Evolutionary conservation across 64 coral and sea anemone species (phyloP).

Genomic region (Montipora efflorescens): DNA sequence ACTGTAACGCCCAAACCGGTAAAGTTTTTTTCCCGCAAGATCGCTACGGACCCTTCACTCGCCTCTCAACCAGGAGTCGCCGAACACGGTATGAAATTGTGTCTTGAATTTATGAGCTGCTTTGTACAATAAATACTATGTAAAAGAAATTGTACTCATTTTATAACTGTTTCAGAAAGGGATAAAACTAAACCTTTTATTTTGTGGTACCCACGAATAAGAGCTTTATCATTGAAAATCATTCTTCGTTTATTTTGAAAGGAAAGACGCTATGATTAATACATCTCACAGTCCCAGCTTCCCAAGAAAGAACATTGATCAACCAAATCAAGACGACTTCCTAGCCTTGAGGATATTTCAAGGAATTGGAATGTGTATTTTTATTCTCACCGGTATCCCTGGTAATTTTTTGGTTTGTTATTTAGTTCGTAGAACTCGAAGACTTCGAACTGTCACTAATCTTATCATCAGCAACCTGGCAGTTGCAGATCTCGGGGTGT

Average conservation of each 20-base stretch:
- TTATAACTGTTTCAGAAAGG: too few species aligned
- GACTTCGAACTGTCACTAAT: slow-evolving; percentile 90
- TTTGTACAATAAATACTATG: too few species aligned
- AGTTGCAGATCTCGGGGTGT: slow-evolving; percentile 81
- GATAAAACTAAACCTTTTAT: not conserved
- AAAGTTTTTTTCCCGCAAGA: too few species aligned
- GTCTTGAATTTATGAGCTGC: not conserved
- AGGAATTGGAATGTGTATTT: slow-evolving; percentile 69
- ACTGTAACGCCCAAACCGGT: not conserved
- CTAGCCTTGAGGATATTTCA: slow-evolving; percentile 52
- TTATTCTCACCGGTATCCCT: slow-evolving; percentile 81
- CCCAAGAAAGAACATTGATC: too few species aligned
- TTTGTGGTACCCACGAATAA: not conserved
- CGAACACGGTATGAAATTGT: not conserved
- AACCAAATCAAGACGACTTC: not conserved
- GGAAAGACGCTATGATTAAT: slow-evolving; percentile 2
- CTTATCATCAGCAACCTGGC: slow-evolving; percentile 86
- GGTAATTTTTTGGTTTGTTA: slow-evolving; percentile 87
- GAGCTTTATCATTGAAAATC: not conserved
- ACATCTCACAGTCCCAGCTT: not conserved
- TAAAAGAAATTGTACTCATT: too few species aligned
- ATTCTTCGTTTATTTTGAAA: slow-evolving; percentile 17
- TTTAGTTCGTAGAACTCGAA: slow-evolving; percentile 70
- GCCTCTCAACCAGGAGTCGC: too few species aligned
- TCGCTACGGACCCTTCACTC: too few species aligned